A percentile compares a stretch with the other conserved stretches of the same genome.
These are phyloP conservation scores for Phoebastria nigripes DNA, from an alignment of 2,797 vertebrate species.

Conservation along the genomic window DNA sequence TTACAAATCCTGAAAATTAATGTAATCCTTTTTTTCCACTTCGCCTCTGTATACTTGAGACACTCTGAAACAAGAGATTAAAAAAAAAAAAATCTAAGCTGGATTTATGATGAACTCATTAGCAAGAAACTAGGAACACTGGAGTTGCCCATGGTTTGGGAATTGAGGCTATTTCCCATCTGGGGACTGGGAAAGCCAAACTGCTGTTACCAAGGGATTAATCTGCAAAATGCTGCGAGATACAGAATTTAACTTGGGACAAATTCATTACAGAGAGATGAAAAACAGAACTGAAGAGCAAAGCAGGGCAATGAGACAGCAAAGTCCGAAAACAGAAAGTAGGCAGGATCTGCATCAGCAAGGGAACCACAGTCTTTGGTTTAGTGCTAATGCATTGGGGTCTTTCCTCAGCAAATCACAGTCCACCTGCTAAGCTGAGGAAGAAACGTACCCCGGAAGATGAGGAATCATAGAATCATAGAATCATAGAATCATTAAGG, in stretches of 20 bases:
- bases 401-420: neutral
- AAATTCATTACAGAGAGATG: neutral
- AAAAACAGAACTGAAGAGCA: neutral
- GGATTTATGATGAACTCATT: neutral
- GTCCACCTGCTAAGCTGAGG: neutral
- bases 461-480: neutral
- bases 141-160: neutral
- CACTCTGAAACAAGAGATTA: neutral
- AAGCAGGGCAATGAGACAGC: neutral
- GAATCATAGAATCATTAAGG: too few relatives aligned
- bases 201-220: neutral
- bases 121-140: neutral
- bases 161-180: neutral
- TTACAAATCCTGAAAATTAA: neutral
- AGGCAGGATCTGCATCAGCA: neutral
- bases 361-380: neutral
- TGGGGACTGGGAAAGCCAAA: neutral
- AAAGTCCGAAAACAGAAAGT: neutral
- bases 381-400: neutral
- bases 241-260: neutral
- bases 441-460: neutral
- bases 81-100: neutral
- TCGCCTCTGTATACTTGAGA: neutral
- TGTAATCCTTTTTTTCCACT: neutral
- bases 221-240: neutral